phyloP scores from a whole-genome alignment of 1,140 invertebrate species.

The Trichomalopsis sarcophagae region DNA sequence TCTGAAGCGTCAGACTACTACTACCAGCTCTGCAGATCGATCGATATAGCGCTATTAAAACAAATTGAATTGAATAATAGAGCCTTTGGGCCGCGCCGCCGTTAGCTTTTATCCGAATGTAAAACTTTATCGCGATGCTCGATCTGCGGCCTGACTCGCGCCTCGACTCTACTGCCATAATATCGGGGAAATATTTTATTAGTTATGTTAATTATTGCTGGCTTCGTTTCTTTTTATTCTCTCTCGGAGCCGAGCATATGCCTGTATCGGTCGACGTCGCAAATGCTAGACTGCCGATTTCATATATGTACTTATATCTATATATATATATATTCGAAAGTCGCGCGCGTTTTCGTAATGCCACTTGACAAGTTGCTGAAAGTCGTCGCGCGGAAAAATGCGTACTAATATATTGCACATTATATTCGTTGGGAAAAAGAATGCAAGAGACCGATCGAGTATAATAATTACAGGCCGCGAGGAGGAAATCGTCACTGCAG shows the following conservation, averaged over 20 bases:
- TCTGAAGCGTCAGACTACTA: slow-evolving; percentile 53
- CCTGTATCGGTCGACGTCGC: no score
- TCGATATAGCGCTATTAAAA: slow-evolving; percentile 62
- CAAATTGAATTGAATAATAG: slow-evolving; percentile 69
- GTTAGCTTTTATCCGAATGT: background rate
- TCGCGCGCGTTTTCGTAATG: background rate
- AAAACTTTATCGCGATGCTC: background rate
- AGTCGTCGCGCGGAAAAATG: background rate
- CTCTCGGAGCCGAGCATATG: background rate
- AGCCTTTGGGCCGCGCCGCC: slow-evolving; percentile 24
- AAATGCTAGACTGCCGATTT: no score
- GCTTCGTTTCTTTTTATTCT: background rate
- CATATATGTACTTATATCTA: no score
- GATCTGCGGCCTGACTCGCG: background rate
- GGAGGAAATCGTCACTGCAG: slow-evolving; percentile 6
- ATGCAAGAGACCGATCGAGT: background rate
- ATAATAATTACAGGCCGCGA: background rate
- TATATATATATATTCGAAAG: no score
- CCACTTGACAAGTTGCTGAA: background rate
- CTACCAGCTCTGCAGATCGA: slow-evolving; percentile 60
- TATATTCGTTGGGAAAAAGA: no score
- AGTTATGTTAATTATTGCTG: background rate
- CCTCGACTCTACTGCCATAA: background rate
- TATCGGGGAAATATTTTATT: background rate
- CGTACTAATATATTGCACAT: no score